Evolutionary conservation across 2,797 vertebrate species (phyloP).

Genomic region (Notolepis coatsorum): DNA sequence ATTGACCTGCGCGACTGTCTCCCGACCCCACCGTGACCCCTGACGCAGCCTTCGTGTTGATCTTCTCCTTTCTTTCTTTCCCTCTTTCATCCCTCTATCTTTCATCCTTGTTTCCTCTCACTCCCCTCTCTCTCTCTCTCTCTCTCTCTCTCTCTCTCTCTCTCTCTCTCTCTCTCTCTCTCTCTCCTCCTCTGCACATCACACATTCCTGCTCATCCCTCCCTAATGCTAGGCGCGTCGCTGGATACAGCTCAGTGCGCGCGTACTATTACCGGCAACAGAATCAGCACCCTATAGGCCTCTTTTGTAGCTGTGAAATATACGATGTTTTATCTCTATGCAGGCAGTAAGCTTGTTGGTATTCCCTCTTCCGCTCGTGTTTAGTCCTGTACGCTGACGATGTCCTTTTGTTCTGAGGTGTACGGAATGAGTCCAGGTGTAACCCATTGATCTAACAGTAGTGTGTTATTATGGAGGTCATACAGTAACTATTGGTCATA

Average conservation of each 20-base stretch:
- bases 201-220: slow-evolving; percentile 27
- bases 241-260: slow-evolving; percentile 48
- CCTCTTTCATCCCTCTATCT: slow-evolving; percentile 17
- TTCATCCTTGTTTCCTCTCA: slow-evolving; percentile 40
- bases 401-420: no score
- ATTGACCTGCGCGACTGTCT: slow-evolving; percentile 54
- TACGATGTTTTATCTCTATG: no score
- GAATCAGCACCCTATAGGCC: slow-evolving; percentile 44
- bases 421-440: no score
- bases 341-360: no score
- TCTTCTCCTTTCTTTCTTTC: slow-evolving; percentile 37
- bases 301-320: slow-evolving; percentile 37
- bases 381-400: no score
- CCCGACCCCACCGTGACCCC: slow-evolving; percentile 60
- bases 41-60: slow-evolving; percentile 62
- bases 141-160: slow-evolving; percentile 21
- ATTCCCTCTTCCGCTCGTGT: no score
- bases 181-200: slow-evolving; percentile 10
- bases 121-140: slow-evolving; percentile 22
- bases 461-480: no score
- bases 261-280: slow-evolving; percentile 30
- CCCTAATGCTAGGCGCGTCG: slow-evolving; percentile 41
- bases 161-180: slow-evolving; percentile 41
- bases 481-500: no score
- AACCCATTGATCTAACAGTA: no score